Conservation (phyloP, 2,888 invertebrate genomes). For the Mellilla xanthometata region DNA sequence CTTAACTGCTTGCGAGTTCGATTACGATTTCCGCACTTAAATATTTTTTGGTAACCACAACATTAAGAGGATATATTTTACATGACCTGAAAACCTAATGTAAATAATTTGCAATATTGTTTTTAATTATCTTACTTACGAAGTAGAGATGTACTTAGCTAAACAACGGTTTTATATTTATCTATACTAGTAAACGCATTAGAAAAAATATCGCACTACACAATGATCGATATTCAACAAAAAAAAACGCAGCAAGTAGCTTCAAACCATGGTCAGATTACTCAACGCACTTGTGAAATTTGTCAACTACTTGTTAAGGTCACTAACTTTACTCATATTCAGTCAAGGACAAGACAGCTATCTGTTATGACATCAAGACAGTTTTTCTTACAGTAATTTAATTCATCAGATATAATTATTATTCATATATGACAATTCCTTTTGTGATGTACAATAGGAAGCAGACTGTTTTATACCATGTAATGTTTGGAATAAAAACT, state of each 20-base stretch:
- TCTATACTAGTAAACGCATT: too few relatives aligned
- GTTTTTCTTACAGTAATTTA: conserved; percentile 14
- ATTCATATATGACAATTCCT: conserved; percentile 11
- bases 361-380: conserved; percentile 28
- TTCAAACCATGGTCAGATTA: conserved; percentile 31
- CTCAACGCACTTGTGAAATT: conserved; percentile 38
- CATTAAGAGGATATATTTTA: too few relatives aligned
- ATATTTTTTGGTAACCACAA: neutral
- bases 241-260: neutral
- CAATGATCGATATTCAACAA: neutral
- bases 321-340: conserved; percentile 26
- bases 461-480: conserved; percentile 6
- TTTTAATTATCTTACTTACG: too few relatives aligned
- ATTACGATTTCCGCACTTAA: conserved; percentile 8
- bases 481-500: conserved; percentile 20
- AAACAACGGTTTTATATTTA: too few relatives aligned
- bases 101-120: too few relatives aligned
- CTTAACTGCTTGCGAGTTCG: neutral
- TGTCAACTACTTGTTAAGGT: conserved; percentile 36
- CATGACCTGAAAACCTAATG: too few relatives aligned
- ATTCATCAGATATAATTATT: conserved; percentile 9
- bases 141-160: too few relatives aligned
- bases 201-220: too few relatives aligned
- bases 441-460: conserved; percentile 18
- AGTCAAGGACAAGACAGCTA: conserved; percentile 36